phyloP scores from a whole-genome alignment of 2,888 invertebrate species.

The Eugnorisma glareosa region DNA sequence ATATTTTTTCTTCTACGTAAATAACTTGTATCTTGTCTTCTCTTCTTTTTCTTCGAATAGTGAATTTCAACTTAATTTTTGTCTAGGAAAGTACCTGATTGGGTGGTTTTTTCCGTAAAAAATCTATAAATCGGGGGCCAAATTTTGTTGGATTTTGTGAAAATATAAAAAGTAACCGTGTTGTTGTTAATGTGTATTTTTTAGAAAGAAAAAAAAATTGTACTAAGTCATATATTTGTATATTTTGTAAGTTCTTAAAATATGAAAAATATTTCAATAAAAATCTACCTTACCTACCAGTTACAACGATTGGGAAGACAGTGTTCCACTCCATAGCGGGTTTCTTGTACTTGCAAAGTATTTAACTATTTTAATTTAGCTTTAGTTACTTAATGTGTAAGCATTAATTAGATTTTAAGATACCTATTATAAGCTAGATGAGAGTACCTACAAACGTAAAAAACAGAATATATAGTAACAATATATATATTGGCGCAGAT shows the following conservation, averaged over 20 bases:
- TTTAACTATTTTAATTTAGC: neutral
- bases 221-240: neutral
- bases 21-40: conserved; percentile 32
- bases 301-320: conserved; percentile 38
- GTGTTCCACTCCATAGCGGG: conserved; percentile 44
- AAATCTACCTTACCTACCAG: conserved; percentile 5
- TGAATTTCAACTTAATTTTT: conserved; percentile 73
- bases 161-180: conserved; percentile 41
- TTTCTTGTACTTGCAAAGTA: conserved; percentile 38
- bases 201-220: too few species aligned
- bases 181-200: too few species aligned
- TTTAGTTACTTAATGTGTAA: neutral
- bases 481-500: conserved; percentile 9
- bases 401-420: neutral
- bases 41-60: conserved; percentile 39
- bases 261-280: neutral
- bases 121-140: conserved; percentile 83
- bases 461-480: conserved; percentile 13
- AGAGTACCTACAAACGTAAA: conserved; percentile 2
- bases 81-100: conserved; percentile 79
- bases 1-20: conserved; percentile 11
- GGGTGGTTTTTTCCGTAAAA: conserved; percentile 86
- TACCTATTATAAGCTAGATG: conserved; percentile 7
- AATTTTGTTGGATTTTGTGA: conserved; percentile 37
- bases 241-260: neutral